Percentiles rank a stretch among this genome's conserved stretches.
These are phyloP conservation scores for Boleophthalmus pectinirostris DNA, from an alignment of 2,113 vertebrate species.

Conservation along the genomic window DNA sequence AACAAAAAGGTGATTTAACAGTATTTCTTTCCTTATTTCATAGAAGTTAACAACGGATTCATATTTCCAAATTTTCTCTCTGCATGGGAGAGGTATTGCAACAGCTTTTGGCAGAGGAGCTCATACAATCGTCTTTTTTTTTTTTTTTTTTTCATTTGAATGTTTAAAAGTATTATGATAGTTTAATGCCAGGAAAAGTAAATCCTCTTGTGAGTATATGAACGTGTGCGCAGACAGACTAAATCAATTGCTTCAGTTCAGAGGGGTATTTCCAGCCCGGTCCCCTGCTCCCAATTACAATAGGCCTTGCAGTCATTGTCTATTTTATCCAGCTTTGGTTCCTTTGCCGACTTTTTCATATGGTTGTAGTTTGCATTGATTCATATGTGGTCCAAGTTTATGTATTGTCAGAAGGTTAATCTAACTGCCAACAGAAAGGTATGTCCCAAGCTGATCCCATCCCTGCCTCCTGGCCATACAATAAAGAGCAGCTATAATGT, in stretches of 20 bases:
- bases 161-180: slow-evolving; percentile 63
- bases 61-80: slow-evolving; percentile 51
- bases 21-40: slow-evolving; percentile 35
- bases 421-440: slow-evolving; percentile 63
- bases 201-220: slow-evolving; percentile 48
- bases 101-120: slow-evolving; percentile 62
- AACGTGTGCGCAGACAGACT: slow-evolving; percentile 47
- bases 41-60: slow-evolving; percentile 51
- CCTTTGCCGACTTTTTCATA: slow-evolving; percentile 64
- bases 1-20: slow-evolving; percentile 30
- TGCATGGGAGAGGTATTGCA: slow-evolving; percentile 61
- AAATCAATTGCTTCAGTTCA: slow-evolving; percentile 72
- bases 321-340: slow-evolving; percentile 61
- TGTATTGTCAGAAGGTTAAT: slow-evolving; percentile 66
- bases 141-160: slow-evolving; percentile 53
- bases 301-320: slow-evolving; percentile 71
- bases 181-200: slow-evolving; percentile 67
- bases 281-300: slow-evolving; percentile 71
- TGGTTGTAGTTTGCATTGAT: slow-evolving; percentile 74
- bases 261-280: slow-evolving; percentile 63
- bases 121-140: slow-evolving; percentile 54
- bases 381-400: slow-evolving; percentile 63
- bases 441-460: slow-evolving; percentile 52
- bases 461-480: slow-evolving; percentile 41
- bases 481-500: slow-evolving; percentile 23